Base-by-base conservation (phyloP, 1,140 invertebrate species). In the Atta colombica region DNA sequence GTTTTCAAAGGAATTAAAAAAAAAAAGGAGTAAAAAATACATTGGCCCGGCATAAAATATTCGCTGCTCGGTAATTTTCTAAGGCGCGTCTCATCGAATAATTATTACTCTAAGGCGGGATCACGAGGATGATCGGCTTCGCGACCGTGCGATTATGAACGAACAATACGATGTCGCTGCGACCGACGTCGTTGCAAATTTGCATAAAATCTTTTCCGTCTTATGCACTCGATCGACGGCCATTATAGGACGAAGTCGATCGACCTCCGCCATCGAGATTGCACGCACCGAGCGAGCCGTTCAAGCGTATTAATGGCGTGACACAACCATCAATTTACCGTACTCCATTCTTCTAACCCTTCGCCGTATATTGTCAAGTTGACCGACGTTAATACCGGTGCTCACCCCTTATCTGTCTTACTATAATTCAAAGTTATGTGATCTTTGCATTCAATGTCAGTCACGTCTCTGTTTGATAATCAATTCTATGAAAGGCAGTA, bases 171-270 rank as follows among this genome's bases (percentile, higher is more conserved):
- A 45, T 66, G 68, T 72, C 92, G 91, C 31, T 68, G 69, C 65
- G 82, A 61, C 49, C 71, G 66, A 63, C 91, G 88, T 89, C 91
- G 90, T 89, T 71, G 77, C 14, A 68, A 75, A 94, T 94, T 94
- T 94, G 91, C 93, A 93, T 94, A 94, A 93, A 91, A 92, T 85
- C 88, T 84, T 89, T 88, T 82, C 78, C 90, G 86, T 92, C 90
- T 90, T 91, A 87, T 77, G 51, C 45, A 86, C 25, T 84, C 82
- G 87, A 89, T 89, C 85, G 77, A 89, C 55, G 88, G 78, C 88
- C 88, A 89, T 87, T 90, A 91, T 86, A 85, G 74, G 88, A 91
- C 87, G 45, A 55, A 61, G 53, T 78, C 63, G 49, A 5, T 14
- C 77, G 74, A 75, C 68, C 85, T 87, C 72, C 53, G 39, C 66